Base-by-base conservation (phyloP, 2,888 invertebrate species). In the Heliconius ethilla region DNA sequence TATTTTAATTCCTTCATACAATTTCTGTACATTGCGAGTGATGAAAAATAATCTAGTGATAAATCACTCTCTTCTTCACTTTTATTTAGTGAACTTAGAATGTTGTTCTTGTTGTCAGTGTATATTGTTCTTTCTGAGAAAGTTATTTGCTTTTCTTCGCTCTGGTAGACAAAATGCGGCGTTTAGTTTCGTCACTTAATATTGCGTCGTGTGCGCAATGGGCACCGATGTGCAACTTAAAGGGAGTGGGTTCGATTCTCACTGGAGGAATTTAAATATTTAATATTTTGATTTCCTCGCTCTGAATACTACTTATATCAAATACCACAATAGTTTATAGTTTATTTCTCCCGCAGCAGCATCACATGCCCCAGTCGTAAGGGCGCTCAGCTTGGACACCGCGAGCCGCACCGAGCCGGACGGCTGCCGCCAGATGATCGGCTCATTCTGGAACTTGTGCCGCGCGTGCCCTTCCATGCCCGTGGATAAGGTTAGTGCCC, bases 391-490 rank as follows among this genome's bases (percentile, higher is more conserved):
- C 85, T 86, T 85, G 72, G 77, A 72, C 63, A 66, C 55, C 86
- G 87, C 89, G 86, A 83, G 82, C 84, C 83, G 86, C 84, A 85
- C 86, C 82, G 83, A 81, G 82, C 87, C 87, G 90, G 89, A 90
- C 87, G 93, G 93, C 92, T 88, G 88, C 86, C 96, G 96, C 82
- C 98, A 98, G 95, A 98, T 98, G 98, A 98, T 98, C 96, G 98
- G 98, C 95, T 98, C 98, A 96, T 98, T 98, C 96, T 98, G 98
- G 98, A 98, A 98, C 95, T 95, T 98, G 95, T 98, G 98, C 95
- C 97, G 98, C 95, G 98, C 98, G 96, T 98, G 98, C 96, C 98
- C 98, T 93, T 98, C 98, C 95, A 98, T 98, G 98, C 98, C 98
- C 94, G 97, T 98, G 92, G 98, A 98, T 96, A 98, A 98, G 98